Conservation (phyloP, 1,140 invertebrate species). For the Drosophila pachea region DNA sequence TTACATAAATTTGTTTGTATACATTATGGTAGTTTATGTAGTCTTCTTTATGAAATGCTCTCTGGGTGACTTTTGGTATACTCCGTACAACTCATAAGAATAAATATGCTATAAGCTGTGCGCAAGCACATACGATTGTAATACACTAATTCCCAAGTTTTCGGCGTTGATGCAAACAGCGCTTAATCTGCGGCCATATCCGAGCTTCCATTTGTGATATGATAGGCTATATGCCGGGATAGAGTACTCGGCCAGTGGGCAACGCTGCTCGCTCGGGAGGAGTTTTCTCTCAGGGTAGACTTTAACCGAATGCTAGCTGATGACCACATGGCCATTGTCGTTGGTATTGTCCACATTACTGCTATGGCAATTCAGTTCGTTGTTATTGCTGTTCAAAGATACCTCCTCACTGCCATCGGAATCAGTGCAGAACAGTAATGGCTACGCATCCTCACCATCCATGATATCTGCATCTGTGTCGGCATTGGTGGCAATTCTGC, state of each 20-base stretch:
- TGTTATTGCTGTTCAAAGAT: constrained; percentile 68
- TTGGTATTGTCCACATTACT: constrained; percentile 48
- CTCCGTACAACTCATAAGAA: constrained; percentile 13
- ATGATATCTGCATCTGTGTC: constrained; percentile 61
- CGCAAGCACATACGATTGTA: neutral
- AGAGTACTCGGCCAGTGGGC: constrained; percentile 1
- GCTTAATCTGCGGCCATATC: neutral
- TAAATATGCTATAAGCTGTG: constrained; percentile 29
- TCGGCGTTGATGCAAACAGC: constrained; percentile 5
- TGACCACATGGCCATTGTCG: constrained; percentile 50
- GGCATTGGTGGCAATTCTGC: constrained; percentile 62
- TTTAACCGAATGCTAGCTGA: constrained; percentile 67
- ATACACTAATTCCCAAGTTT: constrained; percentile 61
- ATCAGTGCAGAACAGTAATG: constrained; percentile 77
- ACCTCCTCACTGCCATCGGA: constrained; percentile 70
- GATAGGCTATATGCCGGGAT: constrained; percentile 4
- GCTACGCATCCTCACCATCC: constrained; percentile 76
- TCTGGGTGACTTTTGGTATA: constrained; percentile 53
- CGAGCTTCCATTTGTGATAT: constrained; percentile 13
- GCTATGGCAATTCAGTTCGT: constrained; percentile 56
- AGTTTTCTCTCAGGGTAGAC: constrained; percentile 37
- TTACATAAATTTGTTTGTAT: neutral
- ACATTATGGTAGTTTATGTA: neutral
- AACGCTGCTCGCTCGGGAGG: constrained; percentile 23
- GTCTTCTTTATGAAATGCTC: constrained; percentile 26